Percentiles rank a stretch among this genome's conserved stretches.
These are phyloP conservation scores for Heliconius himera DNA, from an alignment of 1,140 invertebrate species.

Conservation along the genomic window DNA sequence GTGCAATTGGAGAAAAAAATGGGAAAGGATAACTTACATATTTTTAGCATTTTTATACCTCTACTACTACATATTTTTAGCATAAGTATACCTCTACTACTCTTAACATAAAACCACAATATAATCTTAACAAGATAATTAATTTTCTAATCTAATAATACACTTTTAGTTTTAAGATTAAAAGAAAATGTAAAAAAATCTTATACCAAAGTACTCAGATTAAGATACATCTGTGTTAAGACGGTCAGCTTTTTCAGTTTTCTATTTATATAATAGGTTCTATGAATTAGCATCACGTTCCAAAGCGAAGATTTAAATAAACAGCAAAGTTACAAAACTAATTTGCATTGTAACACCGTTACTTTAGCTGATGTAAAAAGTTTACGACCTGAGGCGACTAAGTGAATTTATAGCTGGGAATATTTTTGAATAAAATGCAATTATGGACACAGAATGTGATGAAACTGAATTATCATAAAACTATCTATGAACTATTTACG, in stretches of 20 bases:
- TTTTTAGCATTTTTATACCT: no score
- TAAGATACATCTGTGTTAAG: not conserved
- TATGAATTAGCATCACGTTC: slow-evolving; percentile 21
- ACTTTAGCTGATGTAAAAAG: slow-evolving; percentile 67
- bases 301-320: slow-evolving; percentile 55
- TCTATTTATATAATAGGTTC: not conserved
- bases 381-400: slow-evolving; percentile 62
- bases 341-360: slow-evolving; percentile 73
- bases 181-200: no score
- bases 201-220: no score
- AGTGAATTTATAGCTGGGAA: slow-evolving; percentile 66
- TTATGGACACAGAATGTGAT: slow-evolving; percentile 34
- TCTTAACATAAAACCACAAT: no score
- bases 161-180: no score
- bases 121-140: no score
- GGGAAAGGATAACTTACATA: no score
- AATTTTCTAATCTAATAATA: no score
- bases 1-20: no score
- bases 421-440: slow-evolving; percentile 61
- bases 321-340: slow-evolving; percentile 60
- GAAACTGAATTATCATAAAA: not conserved
- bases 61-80: no score
- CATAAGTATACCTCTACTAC: no score
- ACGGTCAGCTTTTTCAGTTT: not conserved
- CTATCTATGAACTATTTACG: not conserved